Evolutionary conservation across 1,140 invertebrate genomes (phyloP).

Genomic region (Ips typographus): DNA sequence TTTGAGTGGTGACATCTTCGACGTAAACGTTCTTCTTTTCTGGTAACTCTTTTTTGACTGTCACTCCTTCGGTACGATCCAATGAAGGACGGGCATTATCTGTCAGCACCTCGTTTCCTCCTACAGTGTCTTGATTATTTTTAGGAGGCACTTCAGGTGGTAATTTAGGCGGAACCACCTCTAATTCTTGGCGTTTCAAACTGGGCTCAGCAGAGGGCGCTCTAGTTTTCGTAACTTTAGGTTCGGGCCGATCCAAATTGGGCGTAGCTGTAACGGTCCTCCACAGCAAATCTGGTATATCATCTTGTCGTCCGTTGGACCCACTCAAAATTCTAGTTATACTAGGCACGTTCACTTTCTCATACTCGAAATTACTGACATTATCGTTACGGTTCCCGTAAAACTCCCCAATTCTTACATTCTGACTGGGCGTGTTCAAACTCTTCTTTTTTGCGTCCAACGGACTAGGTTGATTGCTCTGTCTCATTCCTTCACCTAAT

Average conservation of each 20-base stretch:
- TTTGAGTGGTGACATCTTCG: slow-evolving; percentile 47
- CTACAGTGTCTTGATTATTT: neutral
- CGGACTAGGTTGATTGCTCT: slow-evolving; percentile 33
- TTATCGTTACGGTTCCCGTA: slow-evolving; percentile 46
- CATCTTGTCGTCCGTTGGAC: slow-evolving; percentile 76
- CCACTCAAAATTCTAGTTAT: slow-evolving; percentile 79
- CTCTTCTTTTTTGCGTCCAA: slow-evolving; percentile 64
- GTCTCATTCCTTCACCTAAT: slow-evolving; percentile 24
- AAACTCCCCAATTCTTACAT: slow-evolving; percentile 50
- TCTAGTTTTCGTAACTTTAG: slow-evolving; percentile 44
- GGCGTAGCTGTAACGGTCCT: slow-evolving; percentile 67
- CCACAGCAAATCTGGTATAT: slow-evolving; percentile 72
- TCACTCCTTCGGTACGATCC: slow-evolving; percentile 46
- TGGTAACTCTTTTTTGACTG: slow-evolving; percentile 43
- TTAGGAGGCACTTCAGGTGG: slow-evolving; percentile 17
- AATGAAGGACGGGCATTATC: slow-evolving; percentile 27
- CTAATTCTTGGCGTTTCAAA: slow-evolving; percentile 53
- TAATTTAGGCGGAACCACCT: slow-evolving; percentile 34
- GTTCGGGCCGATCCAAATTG: slow-evolving; percentile 52
- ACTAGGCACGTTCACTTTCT: slow-evolving; percentile 53
- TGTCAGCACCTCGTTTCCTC: slow-evolving; percentile 15
- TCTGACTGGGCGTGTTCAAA: slow-evolving; percentile 69
- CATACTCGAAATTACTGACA: slow-evolving; percentile 50
- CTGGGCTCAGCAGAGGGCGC: slow-evolving; percentile 52
- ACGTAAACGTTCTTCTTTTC: slow-evolving; percentile 38